phyloP scores from a whole-genome alignment of 2,888 invertebrate species.

The Protodeltote pygarga region DNA sequence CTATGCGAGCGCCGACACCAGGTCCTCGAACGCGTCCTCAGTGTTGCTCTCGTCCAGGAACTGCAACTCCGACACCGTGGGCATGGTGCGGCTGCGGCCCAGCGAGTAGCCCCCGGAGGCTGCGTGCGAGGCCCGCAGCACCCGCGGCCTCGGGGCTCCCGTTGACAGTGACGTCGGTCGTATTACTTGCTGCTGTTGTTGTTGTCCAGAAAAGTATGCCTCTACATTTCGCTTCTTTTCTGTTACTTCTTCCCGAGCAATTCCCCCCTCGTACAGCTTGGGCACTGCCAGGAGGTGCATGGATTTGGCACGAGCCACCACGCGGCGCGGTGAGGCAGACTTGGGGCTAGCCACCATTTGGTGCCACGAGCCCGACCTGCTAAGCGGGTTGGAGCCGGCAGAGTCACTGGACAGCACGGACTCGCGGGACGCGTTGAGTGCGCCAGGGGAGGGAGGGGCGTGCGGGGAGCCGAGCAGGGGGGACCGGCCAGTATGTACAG shows the following conservation, averaged over 20 bases:
- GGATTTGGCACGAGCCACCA: conserved; percentile 89
- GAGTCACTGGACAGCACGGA: conserved; percentile 71
- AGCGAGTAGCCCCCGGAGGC: no score
- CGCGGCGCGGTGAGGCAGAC: conserved; percentile 74
- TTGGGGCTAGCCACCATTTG: conserved; percentile 86
- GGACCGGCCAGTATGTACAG: conserved; percentile 63
- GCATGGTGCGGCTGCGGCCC: conserved; percentile 92
- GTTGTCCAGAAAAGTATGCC: conserved; percentile 88
- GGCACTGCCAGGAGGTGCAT: conserved; percentile 91
- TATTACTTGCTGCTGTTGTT: conserved; percentile 54
- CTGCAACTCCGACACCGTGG: conserved; percentile 89
- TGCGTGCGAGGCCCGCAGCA: conserved; percentile 58
- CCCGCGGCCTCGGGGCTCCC: conserved; percentile 40
- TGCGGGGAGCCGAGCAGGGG: conserved; percentile 67
- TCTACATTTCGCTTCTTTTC: conserved; percentile 91
- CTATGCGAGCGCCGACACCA: conserved; percentile 89
- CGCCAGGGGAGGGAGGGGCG: conserved; percentile 55
- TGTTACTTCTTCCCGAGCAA: conserved; percentile 89
- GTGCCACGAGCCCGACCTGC: conserved; percentile 93
- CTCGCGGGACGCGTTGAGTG: conserved; percentile 71
- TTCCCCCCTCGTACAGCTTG: conserved; percentile 93
- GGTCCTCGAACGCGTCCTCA: conserved; percentile 95
- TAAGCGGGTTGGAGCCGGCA: conserved; percentile 61
- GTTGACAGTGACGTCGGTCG: conserved; percentile 44
- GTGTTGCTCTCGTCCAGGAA: conserved; percentile 93